Conservation (phyloP, 2,888 invertebrate species). For the Emesis russula region DNA sequence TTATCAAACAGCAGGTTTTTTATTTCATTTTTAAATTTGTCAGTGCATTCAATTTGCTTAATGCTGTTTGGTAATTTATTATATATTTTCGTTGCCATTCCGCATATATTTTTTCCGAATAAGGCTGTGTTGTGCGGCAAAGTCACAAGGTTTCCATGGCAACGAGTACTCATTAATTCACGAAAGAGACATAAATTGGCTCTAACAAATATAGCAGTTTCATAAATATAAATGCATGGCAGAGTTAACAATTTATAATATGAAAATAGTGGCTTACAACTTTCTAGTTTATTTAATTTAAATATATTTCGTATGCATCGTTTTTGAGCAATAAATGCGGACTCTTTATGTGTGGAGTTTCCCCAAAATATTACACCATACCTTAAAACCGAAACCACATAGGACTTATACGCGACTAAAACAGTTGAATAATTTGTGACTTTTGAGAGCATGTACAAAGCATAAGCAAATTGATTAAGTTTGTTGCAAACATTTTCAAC, state of each 20-base stretch:
- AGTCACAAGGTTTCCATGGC: background rate
- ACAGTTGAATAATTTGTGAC: background rate
- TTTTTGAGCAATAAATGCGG: background rate
- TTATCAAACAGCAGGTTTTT: background rate
- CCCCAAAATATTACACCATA: background rate
- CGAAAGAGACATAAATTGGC: background rate
- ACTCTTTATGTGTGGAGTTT: background rate
- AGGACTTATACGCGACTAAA: background rate
- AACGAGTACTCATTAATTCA: background rate
- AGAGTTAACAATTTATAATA: background rate
- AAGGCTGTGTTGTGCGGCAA: background rate
- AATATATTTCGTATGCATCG: background rate
- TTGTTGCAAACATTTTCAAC: background rate
- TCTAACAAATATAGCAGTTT: background rate
- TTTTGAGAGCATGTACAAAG: constrained; percentile 2
- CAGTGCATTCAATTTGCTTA: background rate
- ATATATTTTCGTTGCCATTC: background rate
- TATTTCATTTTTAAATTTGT: background rate
- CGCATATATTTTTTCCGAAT: background rate
- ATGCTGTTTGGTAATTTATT: background rate
- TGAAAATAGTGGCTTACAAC: background rate
- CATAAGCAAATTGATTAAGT: background rate
- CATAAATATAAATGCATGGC: background rate
- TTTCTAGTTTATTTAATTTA: background rate
- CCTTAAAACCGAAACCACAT: background rate